Base-by-base conservation (phyloP, 1,140 invertebrate species). In the Trichomalopsis sarcophagae region DNA sequence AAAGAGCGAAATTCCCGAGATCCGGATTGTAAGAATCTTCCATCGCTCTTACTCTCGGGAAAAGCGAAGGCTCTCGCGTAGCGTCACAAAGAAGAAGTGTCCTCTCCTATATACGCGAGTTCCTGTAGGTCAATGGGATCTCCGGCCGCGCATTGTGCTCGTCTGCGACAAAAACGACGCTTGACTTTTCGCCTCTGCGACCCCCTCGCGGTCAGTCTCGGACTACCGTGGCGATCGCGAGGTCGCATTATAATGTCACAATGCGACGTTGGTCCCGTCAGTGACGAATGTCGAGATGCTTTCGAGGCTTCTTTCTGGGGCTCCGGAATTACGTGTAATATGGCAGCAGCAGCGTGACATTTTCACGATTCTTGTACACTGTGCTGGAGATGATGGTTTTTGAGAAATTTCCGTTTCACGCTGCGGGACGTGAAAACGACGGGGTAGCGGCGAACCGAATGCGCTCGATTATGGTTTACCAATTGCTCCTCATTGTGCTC, bases 281-380 rank as follows among this genome's bases (percentile, higher is more conserved):
- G 40, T 68, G 79, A 81, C 68, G 68, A 81, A 73, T 80, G 40
- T 21, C 33, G 23, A 55, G 47, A 33, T 10, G 66, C 55, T 2
- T 44, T 44, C 17, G 50, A 55, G 50, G 78, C 6, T 2, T 14
- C n/a, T 11, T 82, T 82, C 47, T 75, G 33, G 33, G 2, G 55
- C 21, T 17, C 27, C 11, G 74, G n/a, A 47, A 78, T 68, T 27
- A 36, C 82, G 82, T 78, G 77, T 81, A 85, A 81, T 36, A 36
- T 27, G 27, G 33, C 33, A 36, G 33, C 71, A 2, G 44, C 84
- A 11, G 50, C 84, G 73, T 85, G 73, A 85, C 82, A 81, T 85
- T 71, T 77, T 69, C 23, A 33, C 36, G 17, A 81, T 81, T 77
- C 40, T 36, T 36, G 5, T 36, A 36, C 33, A 27, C 27, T 27